Evolutionary conservation across 1,140 invertebrate genomes (phyloP).

Genomic region (Calliphora vicina): DNA sequence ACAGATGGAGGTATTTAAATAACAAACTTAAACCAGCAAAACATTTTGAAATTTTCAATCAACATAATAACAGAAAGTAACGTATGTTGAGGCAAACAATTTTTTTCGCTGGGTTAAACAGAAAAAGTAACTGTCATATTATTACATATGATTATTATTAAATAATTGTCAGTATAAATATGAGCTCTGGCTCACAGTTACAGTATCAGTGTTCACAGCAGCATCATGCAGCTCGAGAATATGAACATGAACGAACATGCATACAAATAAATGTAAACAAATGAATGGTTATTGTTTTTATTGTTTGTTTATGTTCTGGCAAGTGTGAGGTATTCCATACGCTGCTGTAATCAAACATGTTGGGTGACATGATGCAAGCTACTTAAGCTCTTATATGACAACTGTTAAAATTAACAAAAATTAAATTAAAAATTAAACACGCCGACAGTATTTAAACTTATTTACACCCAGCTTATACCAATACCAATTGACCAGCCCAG

Average conservation of each 20-base stretch:
- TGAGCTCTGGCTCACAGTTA: constrained; percentile 11
- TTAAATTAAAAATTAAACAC: constrained; percentile 6
- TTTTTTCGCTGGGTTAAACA: too few species aligned
- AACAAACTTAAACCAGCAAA: too few species aligned
- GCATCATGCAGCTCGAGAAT: not conserved
- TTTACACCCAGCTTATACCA: not conserved
- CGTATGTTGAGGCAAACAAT: too few species aligned
- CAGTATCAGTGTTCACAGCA: not conserved
- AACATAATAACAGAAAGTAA: too few species aligned
- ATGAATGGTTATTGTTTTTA: constrained; percentile 5
- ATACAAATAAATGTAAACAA: not conserved
- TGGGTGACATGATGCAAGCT: constrained; percentile 5
- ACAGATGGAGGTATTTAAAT: too few species aligned
- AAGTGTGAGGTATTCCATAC: not conserved
- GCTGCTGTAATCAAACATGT: not conserved
- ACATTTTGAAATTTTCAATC: too few species aligned
- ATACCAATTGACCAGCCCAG: not conserved
- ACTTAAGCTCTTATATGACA: constrained; percentile 9
- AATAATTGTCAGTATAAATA: constrained; percentile 35
- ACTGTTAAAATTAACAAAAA: not conserved
- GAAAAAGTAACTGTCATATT: constrained; percentile 14
- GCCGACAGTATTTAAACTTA: not conserved
- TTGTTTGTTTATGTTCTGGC: not conserved
- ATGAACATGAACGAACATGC: not conserved
- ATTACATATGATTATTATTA: constrained; percentile 31